Percentiles rank a stretch among this genome's conserved stretches.
phyloP scores from a whole-genome alignment of 2,113 vertebrate genomes.

The Hippopotamus amphibius region DNA sequence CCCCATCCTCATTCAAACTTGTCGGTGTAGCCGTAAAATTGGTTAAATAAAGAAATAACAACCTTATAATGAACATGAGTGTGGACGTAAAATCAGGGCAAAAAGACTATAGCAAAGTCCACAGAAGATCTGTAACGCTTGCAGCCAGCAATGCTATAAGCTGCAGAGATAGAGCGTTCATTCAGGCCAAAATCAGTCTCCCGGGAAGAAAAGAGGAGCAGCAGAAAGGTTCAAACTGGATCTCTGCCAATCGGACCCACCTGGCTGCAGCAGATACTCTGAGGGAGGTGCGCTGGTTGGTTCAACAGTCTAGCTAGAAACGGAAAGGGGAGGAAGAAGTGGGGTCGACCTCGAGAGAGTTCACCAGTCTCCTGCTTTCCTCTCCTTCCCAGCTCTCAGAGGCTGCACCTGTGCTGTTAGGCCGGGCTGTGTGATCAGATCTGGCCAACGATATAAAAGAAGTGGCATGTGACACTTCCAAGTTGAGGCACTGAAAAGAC shows the following conservation, averaged over 20 bases:
- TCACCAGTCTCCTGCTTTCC: not conserved
- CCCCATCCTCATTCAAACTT: not conserved
- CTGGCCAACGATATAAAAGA: not conserved
- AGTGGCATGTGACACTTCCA: not conserved
- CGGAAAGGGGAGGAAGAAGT: not conserved
- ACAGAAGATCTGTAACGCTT: not conserved
- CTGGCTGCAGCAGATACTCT: not conserved
- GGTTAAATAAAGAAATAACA: not conserved
- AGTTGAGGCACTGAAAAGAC: not conserved
- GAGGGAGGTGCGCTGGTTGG: rapidly evolving
- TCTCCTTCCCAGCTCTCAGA: not conserved
- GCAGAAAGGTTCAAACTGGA: not conserved
- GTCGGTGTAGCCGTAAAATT: rapidly evolving
- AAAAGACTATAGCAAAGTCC: rapidly evolving
- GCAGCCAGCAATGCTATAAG: not conserved
- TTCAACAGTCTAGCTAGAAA: not conserved
- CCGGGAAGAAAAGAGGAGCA: not conserved
- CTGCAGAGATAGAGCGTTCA: not conserved
- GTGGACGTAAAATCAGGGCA: not conserved
- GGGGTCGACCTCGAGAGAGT: rapidly evolving
- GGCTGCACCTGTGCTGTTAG: not conserved
- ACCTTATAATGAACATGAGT: not conserved
- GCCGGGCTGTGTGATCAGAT: not conserved
- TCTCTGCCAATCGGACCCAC: not conserved
- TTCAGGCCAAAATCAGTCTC: not conserved